Evolutionary conservation across 2,888 invertebrate species (phyloP).

Genomic region (Neoascia interrupta): DNA sequence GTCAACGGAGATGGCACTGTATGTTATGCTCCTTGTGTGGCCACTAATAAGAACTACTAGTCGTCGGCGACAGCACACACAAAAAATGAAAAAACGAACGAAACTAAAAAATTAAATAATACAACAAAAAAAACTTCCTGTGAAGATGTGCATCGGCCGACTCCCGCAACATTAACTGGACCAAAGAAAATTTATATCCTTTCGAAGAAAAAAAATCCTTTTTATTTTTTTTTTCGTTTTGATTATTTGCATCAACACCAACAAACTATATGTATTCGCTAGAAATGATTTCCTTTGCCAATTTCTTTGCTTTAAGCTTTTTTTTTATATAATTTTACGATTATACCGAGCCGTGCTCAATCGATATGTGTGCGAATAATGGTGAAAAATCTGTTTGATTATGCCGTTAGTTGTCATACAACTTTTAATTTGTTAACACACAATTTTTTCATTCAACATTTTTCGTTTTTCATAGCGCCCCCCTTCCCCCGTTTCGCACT

Average conservation of each 20-base stretch:
- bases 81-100: too few relatives aligned
- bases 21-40: too few relatives aligned
- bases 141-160: conserved; percentile 44
- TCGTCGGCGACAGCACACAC: too few relatives aligned
- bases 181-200: too few relatives aligned
- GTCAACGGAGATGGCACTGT: conserved; percentile 14
- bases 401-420: conserved; percentile 59
- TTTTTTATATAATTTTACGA: conserved; percentile 57
- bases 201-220: conserved; percentile 17
- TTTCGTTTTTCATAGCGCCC: conserved; percentile 37
- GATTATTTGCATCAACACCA: conserved; percentile 12
- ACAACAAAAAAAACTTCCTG: too few relatives aligned
- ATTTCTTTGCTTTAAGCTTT: conserved; percentile 15
- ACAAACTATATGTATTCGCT: conserved; percentile 9
- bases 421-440: conserved; percentile 58
- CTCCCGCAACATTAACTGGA: conserved; percentile 17
- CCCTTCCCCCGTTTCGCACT: conserved; percentile 30
- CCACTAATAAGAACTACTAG: too few relatives aligned
- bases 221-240: conserved; percentile 2
- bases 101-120: neutral
- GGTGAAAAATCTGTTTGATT: conserved; percentile 33
- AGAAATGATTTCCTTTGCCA: conserved; percentile 13
- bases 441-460: conserved; percentile 62
- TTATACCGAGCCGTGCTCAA: conserved; percentile 38
- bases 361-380: conserved; percentile 58